Evolutionary conservation across 2,797 vertebrate genomes (phyloP).

Genomic region (Amniataba percoides): DNA sequence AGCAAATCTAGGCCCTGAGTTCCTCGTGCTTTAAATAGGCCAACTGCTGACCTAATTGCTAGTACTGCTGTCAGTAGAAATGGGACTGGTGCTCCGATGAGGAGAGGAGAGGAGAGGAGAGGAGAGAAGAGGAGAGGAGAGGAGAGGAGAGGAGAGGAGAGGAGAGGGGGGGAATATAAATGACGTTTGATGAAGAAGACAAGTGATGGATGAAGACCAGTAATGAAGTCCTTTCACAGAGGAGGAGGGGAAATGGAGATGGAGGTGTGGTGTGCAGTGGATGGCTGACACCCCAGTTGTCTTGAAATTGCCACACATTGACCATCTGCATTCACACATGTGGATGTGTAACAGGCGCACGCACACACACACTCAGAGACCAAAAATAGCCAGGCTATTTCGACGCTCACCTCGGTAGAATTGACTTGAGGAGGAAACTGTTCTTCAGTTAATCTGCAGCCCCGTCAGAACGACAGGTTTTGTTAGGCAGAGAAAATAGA

Average conservation of each 20-base stretch:
- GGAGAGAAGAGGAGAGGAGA: slow-evolving; percentile 30
- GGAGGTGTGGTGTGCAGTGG: slow-evolving; percentile 32
- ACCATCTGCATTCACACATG: slow-evolving; percentile 28
- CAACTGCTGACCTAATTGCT: slow-evolving; percentile 81
- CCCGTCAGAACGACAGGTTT: slow-evolving; percentile 45
- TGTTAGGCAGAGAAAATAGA: slow-evolving; percentile 49
- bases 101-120: slow-evolving; percentile 27
- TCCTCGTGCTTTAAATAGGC: slow-evolving; percentile 78
- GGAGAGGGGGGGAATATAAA: slow-evolving; percentile 24
- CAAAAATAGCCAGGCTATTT: slow-evolving; percentile 67
- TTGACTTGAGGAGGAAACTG: slow-evolving; percentile 50
- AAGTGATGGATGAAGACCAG: slow-evolving; percentile 39
- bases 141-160: too few relatives aligned
- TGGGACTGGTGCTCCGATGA: slow-evolving; percentile 51
- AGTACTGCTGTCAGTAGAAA: slow-evolving; percentile 70
- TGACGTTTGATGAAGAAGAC: slow-evolving; percentile 37
- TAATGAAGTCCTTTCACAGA: slow-evolving; percentile 27
- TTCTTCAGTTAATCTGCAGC: slow-evolving; percentile 50
- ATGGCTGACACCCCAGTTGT: slow-evolving; percentile 26
- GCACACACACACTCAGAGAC: slow-evolving; percentile 10
- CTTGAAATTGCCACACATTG: slow-evolving; percentile 33
- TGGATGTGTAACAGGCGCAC: neutral
- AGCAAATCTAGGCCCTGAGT: slow-evolving; percentile 62
- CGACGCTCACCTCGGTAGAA: slow-evolving; percentile 31
- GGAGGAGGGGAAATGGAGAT: slow-evolving; percentile 25